Evolutionary conservation across 2,113 vertebrate species (phyloP).

Genomic region (Leptocoma aspasia): DNA sequence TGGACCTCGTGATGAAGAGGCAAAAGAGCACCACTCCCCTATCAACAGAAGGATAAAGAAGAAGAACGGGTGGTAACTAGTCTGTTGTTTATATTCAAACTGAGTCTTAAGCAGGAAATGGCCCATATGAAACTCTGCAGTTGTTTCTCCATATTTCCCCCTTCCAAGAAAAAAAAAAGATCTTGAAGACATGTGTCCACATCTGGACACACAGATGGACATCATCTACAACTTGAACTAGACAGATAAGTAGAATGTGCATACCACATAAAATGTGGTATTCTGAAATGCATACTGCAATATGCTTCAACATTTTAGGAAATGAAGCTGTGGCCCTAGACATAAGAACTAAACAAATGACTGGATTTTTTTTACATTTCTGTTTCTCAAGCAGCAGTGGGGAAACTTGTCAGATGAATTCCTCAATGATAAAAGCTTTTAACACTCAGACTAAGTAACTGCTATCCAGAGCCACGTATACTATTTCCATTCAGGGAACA

Average conservation of each 20-base stretch:
- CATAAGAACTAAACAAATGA: background rate
- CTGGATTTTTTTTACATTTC: background rate
- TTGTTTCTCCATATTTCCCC: background rate
- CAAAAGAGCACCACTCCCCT: background rate
- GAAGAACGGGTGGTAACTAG: background rate
- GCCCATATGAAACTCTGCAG: background rate
- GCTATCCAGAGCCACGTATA: background rate
- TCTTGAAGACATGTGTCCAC: background rate
- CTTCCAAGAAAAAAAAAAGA: background rate
- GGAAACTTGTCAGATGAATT: background rate
- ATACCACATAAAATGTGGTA: background rate
- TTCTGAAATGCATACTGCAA: background rate
- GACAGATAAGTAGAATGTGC: background rate
- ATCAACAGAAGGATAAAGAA: background rate
- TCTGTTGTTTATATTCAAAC: background rate
- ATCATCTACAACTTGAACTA: background rate
- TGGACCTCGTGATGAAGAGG: background rate
- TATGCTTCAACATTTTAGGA: background rate
- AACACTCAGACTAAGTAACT: background rate
- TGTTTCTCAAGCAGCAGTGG: background rate
- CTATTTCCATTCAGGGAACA: background rate
- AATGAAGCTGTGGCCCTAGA: background rate
- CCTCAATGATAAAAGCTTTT: background rate
- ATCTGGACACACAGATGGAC: slow-evolving; percentile 20
- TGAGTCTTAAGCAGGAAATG: background rate